Conservation (phyloP, 2,888 invertebrate genomes). For the Tipula lateralis region DNA sequence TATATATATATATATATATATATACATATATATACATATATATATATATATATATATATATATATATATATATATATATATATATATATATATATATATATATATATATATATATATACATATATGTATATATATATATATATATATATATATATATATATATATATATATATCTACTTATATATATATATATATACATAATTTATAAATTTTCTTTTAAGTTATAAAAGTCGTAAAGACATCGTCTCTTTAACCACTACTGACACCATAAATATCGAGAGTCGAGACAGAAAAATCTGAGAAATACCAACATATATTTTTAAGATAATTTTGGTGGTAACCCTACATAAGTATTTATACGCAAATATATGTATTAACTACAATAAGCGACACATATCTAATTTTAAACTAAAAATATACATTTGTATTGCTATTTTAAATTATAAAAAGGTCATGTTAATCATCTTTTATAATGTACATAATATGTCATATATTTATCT, state of each 20-base stretch:
- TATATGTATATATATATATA: not conserved
- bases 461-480: not conserved
- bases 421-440: not conserved
- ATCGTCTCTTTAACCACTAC: no score
- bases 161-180: no score
- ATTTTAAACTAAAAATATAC: not conserved
- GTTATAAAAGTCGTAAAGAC: no score
- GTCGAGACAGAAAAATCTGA: no score
- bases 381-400: not conserved
- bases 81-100: not conserved
- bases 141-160: not conserved
- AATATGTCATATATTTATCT: not conserved
- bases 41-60: not conserved
- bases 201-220: no score
- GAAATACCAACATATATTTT: no score
- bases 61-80: not conserved
- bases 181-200: no score
- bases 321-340: not conserved
- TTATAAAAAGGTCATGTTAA: not conserved
- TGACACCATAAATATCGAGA: not conserved
- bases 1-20: conserved; percentile 5
- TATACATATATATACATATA: not conserved
- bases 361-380: not conserved
- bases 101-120: not conserved
- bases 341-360: not conserved